Conservation (phyloP, 2,888 invertebrate genomes). For the Macaria notata region DNA sequence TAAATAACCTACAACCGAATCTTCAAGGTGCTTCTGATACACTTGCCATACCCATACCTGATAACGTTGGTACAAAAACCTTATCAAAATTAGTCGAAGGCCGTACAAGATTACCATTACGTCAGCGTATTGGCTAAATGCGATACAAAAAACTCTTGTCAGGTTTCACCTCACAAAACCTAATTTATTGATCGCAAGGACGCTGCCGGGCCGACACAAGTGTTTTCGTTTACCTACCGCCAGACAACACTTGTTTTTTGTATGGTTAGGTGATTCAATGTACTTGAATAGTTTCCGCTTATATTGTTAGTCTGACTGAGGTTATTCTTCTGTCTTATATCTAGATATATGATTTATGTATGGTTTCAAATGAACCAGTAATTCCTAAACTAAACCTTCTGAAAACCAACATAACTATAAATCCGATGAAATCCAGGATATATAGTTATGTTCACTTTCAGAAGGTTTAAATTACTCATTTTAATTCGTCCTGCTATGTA, state of each 20-base stretch:
- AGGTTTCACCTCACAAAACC: slow-evolving; percentile 62
- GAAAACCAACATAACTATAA: too few relatives aligned
- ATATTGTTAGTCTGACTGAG: slow-evolving; percentile 15
- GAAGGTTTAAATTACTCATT: too few relatives aligned
- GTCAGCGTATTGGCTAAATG: slow-evolving; percentile 43
- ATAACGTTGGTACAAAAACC: slow-evolving; percentile 12
- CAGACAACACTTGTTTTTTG: slow-evolving; percentile 18
- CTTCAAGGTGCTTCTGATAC: not conserved
- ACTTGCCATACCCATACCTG: not conserved
- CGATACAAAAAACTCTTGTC: slow-evolving; percentile 54
- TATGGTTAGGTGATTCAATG: slow-evolving; percentile 28
- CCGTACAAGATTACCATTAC: slow-evolving; percentile 48
- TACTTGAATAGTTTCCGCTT: slow-evolving; percentile 16
- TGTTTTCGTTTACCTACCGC: slow-evolving; percentile 36
- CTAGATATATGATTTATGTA: too few relatives aligned
- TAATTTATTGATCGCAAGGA: slow-evolving; percentile 52
- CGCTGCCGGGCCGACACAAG: slow-evolving; percentile 37
- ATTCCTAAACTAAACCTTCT: too few relatives aligned
- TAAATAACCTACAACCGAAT: not conserved
- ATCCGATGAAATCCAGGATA: too few relatives aligned
- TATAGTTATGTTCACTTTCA: too few relatives aligned
- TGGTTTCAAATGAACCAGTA: too few relatives aligned
- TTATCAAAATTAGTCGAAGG: slow-evolving; percentile 22
- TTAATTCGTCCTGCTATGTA: too few relatives aligned
- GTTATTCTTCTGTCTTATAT: not conserved